These are phyloP conservation scores for Hestina assimilis DNA, from an alignment of 1,140 invertebrate genomes.

Conservation along the genomic window DNA sequence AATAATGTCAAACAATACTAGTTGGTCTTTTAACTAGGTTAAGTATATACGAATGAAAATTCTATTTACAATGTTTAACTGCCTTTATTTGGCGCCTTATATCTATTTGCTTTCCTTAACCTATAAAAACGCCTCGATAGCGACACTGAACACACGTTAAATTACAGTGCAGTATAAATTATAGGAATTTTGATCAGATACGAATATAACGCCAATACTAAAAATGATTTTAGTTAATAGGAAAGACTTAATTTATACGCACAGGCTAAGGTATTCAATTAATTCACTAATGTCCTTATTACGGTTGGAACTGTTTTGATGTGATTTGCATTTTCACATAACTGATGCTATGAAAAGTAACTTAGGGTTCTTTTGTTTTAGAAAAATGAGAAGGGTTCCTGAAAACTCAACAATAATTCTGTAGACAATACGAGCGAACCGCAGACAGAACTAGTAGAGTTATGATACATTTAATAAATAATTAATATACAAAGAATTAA, in stretches of 20 bases:
- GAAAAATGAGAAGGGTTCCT: too few species aligned
- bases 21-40: too few species aligned
- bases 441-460: too few species aligned
- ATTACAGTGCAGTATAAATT: conserved; percentile 7
- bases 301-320: too few species aligned
- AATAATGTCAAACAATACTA: too few species aligned
- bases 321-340: too few species aligned
- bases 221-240: background rate
- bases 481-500: too few species aligned
- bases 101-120: conserved; percentile 28
- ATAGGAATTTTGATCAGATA: background rate
- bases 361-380: too few species aligned
- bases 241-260: background rate
- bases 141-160: conserved; percentile 11
- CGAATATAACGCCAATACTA: background rate
- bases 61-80: conserved; percentile 6
- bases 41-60: background rate
- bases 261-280: background rate
- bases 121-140: conserved; percentile 24
- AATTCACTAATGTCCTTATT: background rate
- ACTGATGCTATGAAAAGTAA: too few species aligned
- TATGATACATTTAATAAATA: too few species aligned
- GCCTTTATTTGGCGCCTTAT: conserved; percentile 11
- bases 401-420: too few species aligned
- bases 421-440: too few species aligned